These are phyloP conservation scores for Clarias platycephalus DNA, from an alignment of 2,797 vertebrate species.

Conservation along the genomic window DNA sequence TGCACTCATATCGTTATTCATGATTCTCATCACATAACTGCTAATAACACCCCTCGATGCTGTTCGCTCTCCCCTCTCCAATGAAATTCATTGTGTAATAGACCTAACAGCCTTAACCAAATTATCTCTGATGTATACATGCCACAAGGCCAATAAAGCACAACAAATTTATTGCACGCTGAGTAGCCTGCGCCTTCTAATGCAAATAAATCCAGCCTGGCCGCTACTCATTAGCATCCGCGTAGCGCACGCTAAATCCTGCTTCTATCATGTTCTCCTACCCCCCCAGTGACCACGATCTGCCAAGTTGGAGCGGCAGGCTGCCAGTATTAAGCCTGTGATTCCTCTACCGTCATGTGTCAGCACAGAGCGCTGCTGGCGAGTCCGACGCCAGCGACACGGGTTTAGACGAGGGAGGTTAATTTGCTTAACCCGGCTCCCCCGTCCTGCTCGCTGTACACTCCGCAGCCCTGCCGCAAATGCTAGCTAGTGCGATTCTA, in stretches of 20 bases:
- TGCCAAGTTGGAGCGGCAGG: slow-evolving; percentile 77
- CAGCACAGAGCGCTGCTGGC: slow-evolving; percentile 60
- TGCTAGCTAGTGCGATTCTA: slow-evolving; percentile 41
- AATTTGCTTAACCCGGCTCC: slow-evolving; percentile 54
- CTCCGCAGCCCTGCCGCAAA: slow-evolving; percentile 20
- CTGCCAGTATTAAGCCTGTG: slow-evolving; percentile 73
- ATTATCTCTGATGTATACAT: slow-evolving; percentile 58
- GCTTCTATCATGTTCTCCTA: slow-evolving; percentile 61
- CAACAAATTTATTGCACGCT: slow-evolving; percentile 55
- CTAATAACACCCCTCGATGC: slow-evolving; percentile 55
- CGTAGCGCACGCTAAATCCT: slow-evolving; percentile 61
- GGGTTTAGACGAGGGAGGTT: slow-evolving; percentile 50
- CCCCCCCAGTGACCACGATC: slow-evolving; percentile 71
- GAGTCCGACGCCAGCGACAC: slow-evolving; percentile 42
- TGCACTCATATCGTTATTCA: slow-evolving; percentile 54
- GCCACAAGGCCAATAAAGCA: slow-evolving; percentile 59
- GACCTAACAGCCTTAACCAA: slow-evolving; percentile 60
- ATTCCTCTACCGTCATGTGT: slow-evolving; percentile 74
- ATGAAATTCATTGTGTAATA: slow-evolving; percentile 53
- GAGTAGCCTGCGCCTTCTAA: slow-evolving; percentile 54
- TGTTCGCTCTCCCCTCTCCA: slow-evolving; percentile 33
- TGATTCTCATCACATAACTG: slow-evolving; percentile 54
- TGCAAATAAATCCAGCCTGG: slow-evolving; percentile 67
- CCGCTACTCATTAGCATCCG: slow-evolving; percentile 70
- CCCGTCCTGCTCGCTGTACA: slow-evolving; percentile 21